A percentile compares a stretch with the other conserved stretches of the same genome.
phyloP scores from a whole-genome alignment of 2,888 invertebrate genomes.

The Acanthosepion pharaonis region DNA sequence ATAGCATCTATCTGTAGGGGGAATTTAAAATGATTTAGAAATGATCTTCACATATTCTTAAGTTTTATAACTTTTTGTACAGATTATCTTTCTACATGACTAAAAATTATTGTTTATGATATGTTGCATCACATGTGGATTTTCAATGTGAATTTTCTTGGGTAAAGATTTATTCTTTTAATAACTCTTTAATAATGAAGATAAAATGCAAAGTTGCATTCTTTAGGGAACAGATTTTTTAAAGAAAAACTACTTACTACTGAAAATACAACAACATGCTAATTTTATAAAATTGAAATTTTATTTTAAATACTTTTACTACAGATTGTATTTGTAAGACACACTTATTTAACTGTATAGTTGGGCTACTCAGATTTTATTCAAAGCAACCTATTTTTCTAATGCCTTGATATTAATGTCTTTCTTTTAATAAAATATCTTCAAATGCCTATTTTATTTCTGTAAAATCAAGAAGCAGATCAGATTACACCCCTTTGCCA shows the following conservation, averaged over 20 bases:
- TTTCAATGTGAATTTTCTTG: no score
- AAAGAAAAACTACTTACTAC: background rate
- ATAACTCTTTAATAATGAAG: background rate
- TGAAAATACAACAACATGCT: background rate
- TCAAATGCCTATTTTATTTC: background rate
- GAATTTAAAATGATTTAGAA: background rate
- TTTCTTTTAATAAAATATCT: no score
- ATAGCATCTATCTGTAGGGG: background rate
- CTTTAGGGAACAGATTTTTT: background rate
- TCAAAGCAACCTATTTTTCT: no score
- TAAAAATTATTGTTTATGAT: no score
- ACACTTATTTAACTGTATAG: background rate
- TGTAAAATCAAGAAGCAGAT: background rate
- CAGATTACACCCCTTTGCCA: background rate
- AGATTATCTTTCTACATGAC: background rate
- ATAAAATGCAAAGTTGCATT: background rate
- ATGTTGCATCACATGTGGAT: no score
- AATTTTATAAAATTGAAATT: background rate
- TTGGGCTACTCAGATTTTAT: background rate
- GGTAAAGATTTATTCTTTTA: background rate
- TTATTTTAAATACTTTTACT: background rate
- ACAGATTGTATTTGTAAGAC: background rate
- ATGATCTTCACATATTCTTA: background rate
- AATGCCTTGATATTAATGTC: no score
- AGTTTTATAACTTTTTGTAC: no score